Evolutionary conservation across 1,140 invertebrate genomes (phyloP).

Genomic region (Mamestra configurata): DNA sequence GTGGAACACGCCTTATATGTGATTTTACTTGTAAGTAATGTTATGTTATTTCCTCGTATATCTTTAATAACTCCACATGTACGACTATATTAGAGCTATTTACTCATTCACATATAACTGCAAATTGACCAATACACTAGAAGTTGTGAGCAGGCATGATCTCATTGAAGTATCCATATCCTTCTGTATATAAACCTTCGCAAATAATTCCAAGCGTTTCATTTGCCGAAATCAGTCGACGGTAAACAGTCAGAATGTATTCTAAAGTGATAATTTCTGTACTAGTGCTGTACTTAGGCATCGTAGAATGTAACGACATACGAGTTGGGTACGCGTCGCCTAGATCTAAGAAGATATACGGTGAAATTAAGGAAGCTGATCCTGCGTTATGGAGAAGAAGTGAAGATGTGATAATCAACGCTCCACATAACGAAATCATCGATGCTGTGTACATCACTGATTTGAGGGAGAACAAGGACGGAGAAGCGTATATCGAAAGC

Average conservation of each 20-base stretch:
- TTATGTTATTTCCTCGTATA: conserved; percentile 54
- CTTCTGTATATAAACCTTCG: conserved; percentile 36
- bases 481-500: conserved; percentile 73
- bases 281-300: conserved; percentile 38
- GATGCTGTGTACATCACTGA: conserved; percentile 75
- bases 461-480: conserved; percentile 75
- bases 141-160: conserved; percentile 7
- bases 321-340: conserved; percentile 64
- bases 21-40: not conserved
- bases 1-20: not conserved
- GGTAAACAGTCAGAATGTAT: conserved; percentile 40
- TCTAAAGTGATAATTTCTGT: conserved; percentile 18
- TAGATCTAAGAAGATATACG: conserved; percentile 71
- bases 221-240: conserved; percentile 14
- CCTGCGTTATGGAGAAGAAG: conserved; percentile 79
- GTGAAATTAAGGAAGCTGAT: conserved; percentile 76
- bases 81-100: conserved; percentile 23
- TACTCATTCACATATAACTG: conserved; percentile 35
- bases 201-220: not conserved
- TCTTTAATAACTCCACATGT: not conserved
- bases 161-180: conserved; percentile 32
- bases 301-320: conserved; percentile 69
- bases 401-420: conserved; percentile 75
- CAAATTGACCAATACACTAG: conserved; percentile 40
- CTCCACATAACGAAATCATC: conserved; percentile 73